phyloP scores from a whole-genome alignment of 2,113 vertebrate genomes.

The Acanthochromis polyacanthus region DNA sequence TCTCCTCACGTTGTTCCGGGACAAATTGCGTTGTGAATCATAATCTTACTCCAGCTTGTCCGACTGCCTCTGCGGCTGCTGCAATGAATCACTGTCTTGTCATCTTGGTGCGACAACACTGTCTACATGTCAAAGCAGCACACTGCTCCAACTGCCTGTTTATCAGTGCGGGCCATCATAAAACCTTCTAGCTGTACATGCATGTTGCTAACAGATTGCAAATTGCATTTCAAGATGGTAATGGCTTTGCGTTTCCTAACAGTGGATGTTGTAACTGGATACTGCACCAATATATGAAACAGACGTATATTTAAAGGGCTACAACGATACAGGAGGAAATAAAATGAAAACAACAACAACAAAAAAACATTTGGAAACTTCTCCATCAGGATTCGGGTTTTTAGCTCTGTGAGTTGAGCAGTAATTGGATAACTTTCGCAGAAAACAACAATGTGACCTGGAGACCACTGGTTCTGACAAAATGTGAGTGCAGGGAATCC shows the following conservation, averaged over 20 bases:
- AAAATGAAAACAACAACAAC: too few species aligned
- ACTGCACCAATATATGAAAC: not conserved
- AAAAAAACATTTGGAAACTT: too few species aligned
- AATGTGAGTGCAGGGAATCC: not conserved
- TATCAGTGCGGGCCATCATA: not conserved
- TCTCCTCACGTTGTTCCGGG: not conserved
- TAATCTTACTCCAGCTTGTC: conserved; percentile 4
- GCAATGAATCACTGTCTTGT: conserved; percentile 23
- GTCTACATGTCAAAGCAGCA: not conserved
- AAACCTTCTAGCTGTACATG: not conserved
- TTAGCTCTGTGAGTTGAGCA: not conserved
- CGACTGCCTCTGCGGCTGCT: not conserved
- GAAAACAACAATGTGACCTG: too few species aligned
- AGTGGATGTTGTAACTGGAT: too few species aligned
- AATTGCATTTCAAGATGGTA: not conserved
- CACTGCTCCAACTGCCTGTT: not conserved
- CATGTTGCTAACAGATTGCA: not conserved
- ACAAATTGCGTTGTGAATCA: conserved; percentile 36
- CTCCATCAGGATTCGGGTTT: not conserved
- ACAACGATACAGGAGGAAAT: too few species aligned
- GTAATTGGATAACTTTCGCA: not conserved
- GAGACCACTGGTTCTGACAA: not conserved
- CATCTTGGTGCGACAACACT: not conserved
- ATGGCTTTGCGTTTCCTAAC: not conserved
- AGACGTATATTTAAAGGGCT: too few species aligned